Base-by-base conservation (phyloP, 2,888 invertebrate genomes). In the Conchocele bisecta region DNA sequence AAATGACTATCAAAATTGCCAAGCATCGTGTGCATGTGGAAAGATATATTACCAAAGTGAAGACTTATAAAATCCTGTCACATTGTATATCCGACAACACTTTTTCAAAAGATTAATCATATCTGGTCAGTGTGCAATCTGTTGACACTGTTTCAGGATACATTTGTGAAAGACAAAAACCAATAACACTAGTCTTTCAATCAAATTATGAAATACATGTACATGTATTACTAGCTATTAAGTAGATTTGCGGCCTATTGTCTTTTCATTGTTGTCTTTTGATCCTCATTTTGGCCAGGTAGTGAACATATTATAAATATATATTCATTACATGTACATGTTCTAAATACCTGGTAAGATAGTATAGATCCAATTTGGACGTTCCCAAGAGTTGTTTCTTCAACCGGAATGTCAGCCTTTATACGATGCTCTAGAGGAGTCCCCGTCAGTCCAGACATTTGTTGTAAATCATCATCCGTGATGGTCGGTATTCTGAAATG, bases 101-200 rank as follows among this genome's bases (percentile, higher is more conserved):
- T 53, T 13, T 53, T 42, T 31, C 41, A 22, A 28, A 15, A 9
- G 37, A n/a, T 44, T n/a, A 63, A 63, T 24, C 3, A 63, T 33
- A 53, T 63, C 3, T 63, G 63, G 54, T 11, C 63, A 24, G 63
- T 42, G 31, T 50, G 51, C 22, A 33, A 37, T 22, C 22, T n/a
- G 6, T 17, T 53, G 20, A 53, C 33, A 26, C 35, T 53, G 7
- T 54, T 53, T 44, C 42, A 63, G 17, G 54, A 61, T 31, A 20
- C 31, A 3, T 61, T 61, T 61, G 61, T 61, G 15, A 51, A 41
- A 53, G 53, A 61, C 29, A 51, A 61, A 60, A 3, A 46, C 11
- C 24, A 9, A 9, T n/a, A 9, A 9, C 17, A 44, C 9, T 11
- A 13, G 7, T 22, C 7, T 48, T 22, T n/a, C n/a, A n/a, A n/a